phyloP scores from a whole-genome alignment of 2,888 invertebrate genomes.

The Drosophila kambysellisi region DNA sequence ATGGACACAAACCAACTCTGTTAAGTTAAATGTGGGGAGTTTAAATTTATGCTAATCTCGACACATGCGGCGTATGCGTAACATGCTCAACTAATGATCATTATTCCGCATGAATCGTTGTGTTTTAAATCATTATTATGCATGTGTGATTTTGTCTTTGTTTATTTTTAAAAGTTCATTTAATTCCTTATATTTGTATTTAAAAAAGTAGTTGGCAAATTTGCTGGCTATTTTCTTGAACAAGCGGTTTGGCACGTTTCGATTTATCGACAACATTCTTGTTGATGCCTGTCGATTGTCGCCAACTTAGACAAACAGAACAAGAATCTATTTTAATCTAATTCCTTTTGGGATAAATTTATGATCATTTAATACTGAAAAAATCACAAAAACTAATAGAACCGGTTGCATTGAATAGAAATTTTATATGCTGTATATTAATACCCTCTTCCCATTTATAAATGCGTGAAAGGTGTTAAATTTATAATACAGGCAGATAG shows the following conservation, averaged over 20 bases:
- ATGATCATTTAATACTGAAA: slow-evolving; percentile 59
- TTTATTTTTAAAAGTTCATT: background rate
- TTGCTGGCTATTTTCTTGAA: slow-evolving; percentile 12
- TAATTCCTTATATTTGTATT: slow-evolving; percentile 3
- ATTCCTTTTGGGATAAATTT: slow-evolving; percentile 50
- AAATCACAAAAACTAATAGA: slow-evolving; percentile 67
- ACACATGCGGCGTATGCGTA: slow-evolving; percentile 38
- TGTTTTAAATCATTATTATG: background rate
- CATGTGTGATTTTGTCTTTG: background rate
- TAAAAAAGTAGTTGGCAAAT: slow-evolving; percentile 5
- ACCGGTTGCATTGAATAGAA: slow-evolving; percentile 62
- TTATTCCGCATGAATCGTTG: background rate
- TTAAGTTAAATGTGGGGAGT: slow-evolving; percentile 29
- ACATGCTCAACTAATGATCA: slow-evolving; percentile 27
- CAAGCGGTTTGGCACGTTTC: slow-evolving; percentile 18
- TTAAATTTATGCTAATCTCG: slow-evolving; percentile 28
- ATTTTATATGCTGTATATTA: slow-evolving; percentile 16
- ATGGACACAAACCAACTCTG: slow-evolving; percentile 46
- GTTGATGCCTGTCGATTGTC: slow-evolving; percentile 22
- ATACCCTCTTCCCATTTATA: background rate
- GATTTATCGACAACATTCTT: slow-evolving; percentile 27
- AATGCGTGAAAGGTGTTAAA: background rate
- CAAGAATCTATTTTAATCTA: slow-evolving; percentile 34
- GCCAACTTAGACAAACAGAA: slow-evolving; percentile 28
- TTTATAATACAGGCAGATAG: too few species aligned